phyloP scores from a whole-genome alignment of 2,113 vertebrate genomes.

The Talpa occidentalis region DNA sequence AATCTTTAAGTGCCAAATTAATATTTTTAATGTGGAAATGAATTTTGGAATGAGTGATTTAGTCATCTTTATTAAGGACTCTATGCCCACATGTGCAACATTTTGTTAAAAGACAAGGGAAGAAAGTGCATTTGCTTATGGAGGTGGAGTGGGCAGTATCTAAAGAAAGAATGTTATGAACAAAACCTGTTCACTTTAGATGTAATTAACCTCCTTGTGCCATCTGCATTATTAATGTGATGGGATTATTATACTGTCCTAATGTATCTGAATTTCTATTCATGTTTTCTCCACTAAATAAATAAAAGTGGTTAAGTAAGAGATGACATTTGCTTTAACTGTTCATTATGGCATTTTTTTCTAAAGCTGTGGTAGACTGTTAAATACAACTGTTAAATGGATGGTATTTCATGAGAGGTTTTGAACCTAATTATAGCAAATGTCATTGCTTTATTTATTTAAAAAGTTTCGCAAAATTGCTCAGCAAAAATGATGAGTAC shows the following conservation, averaged over 20 bases:
- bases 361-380: conserved; percentile 76
- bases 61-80: conserved; percentile 39
- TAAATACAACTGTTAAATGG: conserved; percentile 81
- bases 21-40: background rate
- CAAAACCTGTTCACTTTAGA: conserved; percentile 82
- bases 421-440: conserved; percentile 86
- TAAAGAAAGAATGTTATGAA: conserved; percentile 71
- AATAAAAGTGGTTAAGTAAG: conserved; percentile 80
- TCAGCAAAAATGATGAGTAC: conserved; percentile 58
- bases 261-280: conserved; percentile 83
- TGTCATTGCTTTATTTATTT: conserved; percentile 83
- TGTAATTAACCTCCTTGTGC: conserved; percentile 85
- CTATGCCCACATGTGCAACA: background rate
- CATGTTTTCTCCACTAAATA: conserved; percentile 84
- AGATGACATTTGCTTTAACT: conserved; percentile 84
- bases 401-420: conserved; percentile 82
- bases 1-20: conserved; percentile 41
- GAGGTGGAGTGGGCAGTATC: conserved; percentile 69
- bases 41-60: conserved; percentile 50
- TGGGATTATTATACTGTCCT: conserved; percentile 79
- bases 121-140: conserved; percentile 61
- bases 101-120: conserved; percentile 31
- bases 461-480: conserved; percentile 77
- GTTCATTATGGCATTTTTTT: conserved; percentile 74
- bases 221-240: conserved; percentile 85